These are phyloP conservation scores for Tragelaphus eurycerus DNA, from an alignment of 2,797 vertebrate genomes.

Conservation along the genomic window DNA sequence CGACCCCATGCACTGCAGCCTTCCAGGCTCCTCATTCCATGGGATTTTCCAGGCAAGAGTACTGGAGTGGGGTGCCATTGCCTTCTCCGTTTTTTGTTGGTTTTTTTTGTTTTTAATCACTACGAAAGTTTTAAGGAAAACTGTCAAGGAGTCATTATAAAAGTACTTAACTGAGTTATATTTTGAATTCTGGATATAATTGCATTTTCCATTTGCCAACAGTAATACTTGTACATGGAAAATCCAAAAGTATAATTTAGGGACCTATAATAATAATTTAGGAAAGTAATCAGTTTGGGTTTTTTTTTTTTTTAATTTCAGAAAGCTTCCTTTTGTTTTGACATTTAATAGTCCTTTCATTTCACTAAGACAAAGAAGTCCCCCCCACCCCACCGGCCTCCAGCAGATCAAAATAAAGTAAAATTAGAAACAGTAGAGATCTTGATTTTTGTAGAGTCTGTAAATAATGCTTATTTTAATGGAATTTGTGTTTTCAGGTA, in stretches of 20 bases:
- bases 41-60: too few relatives aligned
- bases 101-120: neutral
- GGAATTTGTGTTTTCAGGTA: constrained; percentile 8
- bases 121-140: neutral
- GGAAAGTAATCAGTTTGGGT: neutral
- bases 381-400: neutral
- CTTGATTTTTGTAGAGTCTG: constrained; percentile 4
- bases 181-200: neutral
- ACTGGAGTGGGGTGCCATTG: too few relatives aligned
- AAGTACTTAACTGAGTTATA: neutral
- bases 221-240: neutral
- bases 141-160: neutral
- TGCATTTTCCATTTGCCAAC: neutral
- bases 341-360: neutral
- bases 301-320: neutral
- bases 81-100: neutral
- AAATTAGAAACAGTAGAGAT: neutral
- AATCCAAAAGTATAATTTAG: neutral
- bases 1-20: too few relatives aligned
- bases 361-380: neutral
- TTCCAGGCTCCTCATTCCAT: too few relatives aligned
- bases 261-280: neutral
- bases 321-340: neutral
- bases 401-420: neutral
- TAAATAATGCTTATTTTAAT: neutral